Evolutionary conservation across 2,888 invertebrate genomes (phyloP).

Genomic region (Tachystola acroxantha): DNA sequence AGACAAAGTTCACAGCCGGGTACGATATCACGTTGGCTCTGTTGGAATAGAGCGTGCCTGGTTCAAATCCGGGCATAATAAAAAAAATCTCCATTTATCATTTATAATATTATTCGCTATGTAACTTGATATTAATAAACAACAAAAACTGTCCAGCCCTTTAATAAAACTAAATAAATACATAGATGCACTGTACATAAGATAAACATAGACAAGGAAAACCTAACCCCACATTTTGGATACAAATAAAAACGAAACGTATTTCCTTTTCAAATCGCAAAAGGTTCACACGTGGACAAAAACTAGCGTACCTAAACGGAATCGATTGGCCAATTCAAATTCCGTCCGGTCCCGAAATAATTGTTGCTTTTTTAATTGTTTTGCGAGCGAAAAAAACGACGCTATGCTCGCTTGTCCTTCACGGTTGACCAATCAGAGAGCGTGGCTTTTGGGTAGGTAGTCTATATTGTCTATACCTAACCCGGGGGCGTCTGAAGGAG

Average conservation of each 20-base stretch:
- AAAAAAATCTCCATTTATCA: no score
- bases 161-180: no score
- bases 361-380: conserved; percentile 32
- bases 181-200: no score
- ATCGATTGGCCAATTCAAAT: conserved; percentile 15
- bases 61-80: no score
- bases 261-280: conserved; percentile 7
- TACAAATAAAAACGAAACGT: conserved; percentile 2
- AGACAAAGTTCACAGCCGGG: no score
- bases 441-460: conserved; percentile 9
- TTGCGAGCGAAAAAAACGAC: conserved; percentile 32
- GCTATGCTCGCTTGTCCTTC: conserved; percentile 39
- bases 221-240: not conserved
- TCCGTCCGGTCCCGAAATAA: conserved; percentile 25
- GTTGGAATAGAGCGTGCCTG: no score
- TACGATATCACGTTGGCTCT: no score
- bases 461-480: no score
- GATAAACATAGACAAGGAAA: conserved; percentile 1
- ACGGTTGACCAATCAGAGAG: conserved; percentile 36
- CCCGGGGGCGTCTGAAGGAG: no score
- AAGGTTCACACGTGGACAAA: conserved; percentile 8
- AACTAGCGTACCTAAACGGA: conserved; percentile 12
- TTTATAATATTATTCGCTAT: no score
- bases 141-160: no score
- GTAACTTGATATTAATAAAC: no score